Conservation (phyloP, 2,797 vertebrate species). For the Coranthus polyacanthus region DNA sequence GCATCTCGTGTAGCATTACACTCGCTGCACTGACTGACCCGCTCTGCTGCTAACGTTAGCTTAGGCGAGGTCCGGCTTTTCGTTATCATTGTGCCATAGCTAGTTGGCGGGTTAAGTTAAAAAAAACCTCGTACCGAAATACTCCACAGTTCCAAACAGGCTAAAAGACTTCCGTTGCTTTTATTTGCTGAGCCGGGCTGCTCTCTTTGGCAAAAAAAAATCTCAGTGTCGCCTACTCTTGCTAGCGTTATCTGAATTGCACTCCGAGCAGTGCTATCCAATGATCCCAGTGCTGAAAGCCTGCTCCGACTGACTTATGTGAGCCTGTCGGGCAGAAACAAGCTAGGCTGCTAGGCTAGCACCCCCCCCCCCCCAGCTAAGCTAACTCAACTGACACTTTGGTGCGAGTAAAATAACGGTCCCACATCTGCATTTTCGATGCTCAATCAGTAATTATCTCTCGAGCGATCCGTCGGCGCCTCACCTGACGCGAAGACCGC, state of each 20-base stretch:
- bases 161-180: neutral
- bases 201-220: constrained; percentile 30
- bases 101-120: constrained; percentile 23
- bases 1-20: constrained; percentile 69
- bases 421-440: constrained; percentile 12
- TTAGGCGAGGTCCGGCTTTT: constrained; percentile 78
- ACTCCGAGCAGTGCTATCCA: constrained; percentile 74
- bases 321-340: constrained; percentile 37
- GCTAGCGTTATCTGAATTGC: constrained; percentile 31
- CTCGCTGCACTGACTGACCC: constrained; percentile 61
- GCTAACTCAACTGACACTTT: constrained; percentile 67
- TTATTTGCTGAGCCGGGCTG: neutral
- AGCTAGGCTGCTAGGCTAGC: constrained; percentile 71
- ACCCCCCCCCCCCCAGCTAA: constrained; percentile 41
- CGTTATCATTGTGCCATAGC: constrained; percentile 53
- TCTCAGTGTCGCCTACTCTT: constrained; percentile 35
- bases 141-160: neutral
- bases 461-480: too few relatives aligned
- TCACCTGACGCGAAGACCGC: neutral
- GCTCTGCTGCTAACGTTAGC: constrained; percentile 75
- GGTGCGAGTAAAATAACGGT: constrained; percentile 24
- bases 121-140: neutral
- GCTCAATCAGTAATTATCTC: neutral
- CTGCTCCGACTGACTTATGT: constrained; percentile 19
- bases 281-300: constrained; percentile 77